Base-by-base conservation (phyloP, 2,888 invertebrate genomes). In the Himalopsyche kuldschensis region DNA sequence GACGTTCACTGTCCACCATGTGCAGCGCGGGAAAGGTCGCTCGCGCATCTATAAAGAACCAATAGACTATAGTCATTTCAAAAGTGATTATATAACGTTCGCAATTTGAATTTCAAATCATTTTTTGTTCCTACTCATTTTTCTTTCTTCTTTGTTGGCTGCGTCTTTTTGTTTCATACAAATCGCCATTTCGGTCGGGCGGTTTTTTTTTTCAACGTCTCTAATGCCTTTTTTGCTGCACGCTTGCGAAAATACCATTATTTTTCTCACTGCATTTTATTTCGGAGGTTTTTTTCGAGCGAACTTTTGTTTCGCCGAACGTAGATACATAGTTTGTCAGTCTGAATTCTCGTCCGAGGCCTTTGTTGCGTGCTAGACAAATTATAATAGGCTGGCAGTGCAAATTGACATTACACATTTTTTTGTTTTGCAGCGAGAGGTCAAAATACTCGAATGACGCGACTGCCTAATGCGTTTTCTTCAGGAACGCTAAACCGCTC, bases 81-180 rank as follows among this genome's bases (percentile, higher is more conserved):
- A 27, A 82, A 82, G 69, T 76, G 75, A 83, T 84, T 85, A 81
- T 82, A 75, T 85, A 83, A 81, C 76, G 78, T 47, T 63, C 30
- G 75, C 27, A 83, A 85, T 83, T 85, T 84, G 82, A 83, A 85
- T 48, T 84, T 84, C 80, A 83, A 85, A 84, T 80, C 75, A 35
- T 82, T 84, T 82, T 82, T 82, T 82, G 82, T 79, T 55, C 75
- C 69, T 41, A 55, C 82, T 47, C 80, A 78, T 80, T 82, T 80
- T 80, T 84, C 80, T 80, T 55, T 32, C 30, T 63, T 83, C 69
- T 81, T 81, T 82, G 47, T 83, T 83, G 32, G 83, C 55, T 63
- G 83, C 81, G 79, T 82, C 84, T 80, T 63, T 84, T 79, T 81
- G 83, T 84, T 78, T 47, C 46, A 78, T 75, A 78, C 78, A 83